Percentiles rank a stretch among this genome's conserved stretches.
Evolutionary conservation across 2,888 invertebrate species (phyloP).

Genomic region (Azorinus chamasolen): DNA sequence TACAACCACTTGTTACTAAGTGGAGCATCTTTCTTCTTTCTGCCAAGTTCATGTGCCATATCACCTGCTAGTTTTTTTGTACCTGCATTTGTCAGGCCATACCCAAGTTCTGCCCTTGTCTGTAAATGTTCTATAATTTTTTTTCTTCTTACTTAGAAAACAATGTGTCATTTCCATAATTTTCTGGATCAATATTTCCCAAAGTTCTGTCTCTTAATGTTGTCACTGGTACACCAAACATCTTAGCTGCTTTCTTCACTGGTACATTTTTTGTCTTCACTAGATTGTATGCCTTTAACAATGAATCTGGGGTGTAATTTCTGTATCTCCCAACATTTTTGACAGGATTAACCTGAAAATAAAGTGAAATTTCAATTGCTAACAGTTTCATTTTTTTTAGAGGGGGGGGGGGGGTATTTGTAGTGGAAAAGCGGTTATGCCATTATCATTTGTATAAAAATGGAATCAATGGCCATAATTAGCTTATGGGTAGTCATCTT

Average conservation of each 20-base stretch:
- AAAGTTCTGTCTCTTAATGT: slow-evolving; percentile 8
- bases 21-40: slow-evolving; percentile 1
- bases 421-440: no score
- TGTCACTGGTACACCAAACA: slow-evolving; percentile 18
- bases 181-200: slow-evolving; percentile 7
- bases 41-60: slow-evolving; percentile 2
- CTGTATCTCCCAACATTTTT: no score
- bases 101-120: slow-evolving; percentile 11
- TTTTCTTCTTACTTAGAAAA: slow-evolving; percentile 21
- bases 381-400: no score
- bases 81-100: slow-evolving; percentile 6
- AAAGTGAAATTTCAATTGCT: no score
- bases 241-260: slow-evolving; percentile 9
- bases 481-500: no score
- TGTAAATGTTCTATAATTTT: slow-evolving; percentile 16
- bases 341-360: no score
- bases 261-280: no score
- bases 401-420: no score
- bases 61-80: slow-evolving; percentile 11
- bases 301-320: no score
- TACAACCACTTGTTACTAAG: slow-evolving; percentile 17
- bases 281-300: slow-evolving; percentile 8
- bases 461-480: no score
- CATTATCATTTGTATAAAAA: no score
- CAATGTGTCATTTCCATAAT: slow-evolving; percentile 17